These are phyloP conservation scores for Isoperla grammatica DNA, from an alignment of 2,888 invertebrate species.

Conservation along the genomic window DNA sequence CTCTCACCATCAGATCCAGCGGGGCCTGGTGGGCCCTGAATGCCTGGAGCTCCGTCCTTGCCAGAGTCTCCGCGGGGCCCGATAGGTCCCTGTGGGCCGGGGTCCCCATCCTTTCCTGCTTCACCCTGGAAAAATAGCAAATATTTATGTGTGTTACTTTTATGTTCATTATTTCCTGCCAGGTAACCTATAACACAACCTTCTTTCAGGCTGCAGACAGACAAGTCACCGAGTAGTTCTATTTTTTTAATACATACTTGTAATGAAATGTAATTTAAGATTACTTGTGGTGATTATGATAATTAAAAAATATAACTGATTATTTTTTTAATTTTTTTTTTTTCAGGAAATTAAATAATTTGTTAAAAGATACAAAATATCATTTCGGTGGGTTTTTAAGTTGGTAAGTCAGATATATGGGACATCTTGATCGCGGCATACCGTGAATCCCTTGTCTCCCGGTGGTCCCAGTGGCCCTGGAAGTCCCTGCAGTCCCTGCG, in stretches of 20 bases:
- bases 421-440: too few species aligned
- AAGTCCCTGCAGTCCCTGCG: conserved; percentile 71
- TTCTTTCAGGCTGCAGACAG: background rate
- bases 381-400: too few species aligned
- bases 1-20: conserved; percentile 67
- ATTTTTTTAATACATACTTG: background rate
- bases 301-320: too few species aligned
- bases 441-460: conserved; percentile 71
- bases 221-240: too few species aligned
- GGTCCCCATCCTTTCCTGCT: conserved; percentile 72
- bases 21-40: conserved; percentile 66
- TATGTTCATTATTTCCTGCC: background rate
- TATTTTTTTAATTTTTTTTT: too few species aligned
- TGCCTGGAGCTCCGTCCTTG: conserved; percentile 69
- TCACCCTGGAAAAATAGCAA: conserved; percentile 56
- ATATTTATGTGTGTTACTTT: too few species aligned
- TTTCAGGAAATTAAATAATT: too few species aligned
- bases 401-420: background rate
- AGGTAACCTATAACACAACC: background rate
- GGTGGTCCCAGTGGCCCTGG: conserved; percentile 70
- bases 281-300: too few species aligned
- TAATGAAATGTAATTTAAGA: too few species aligned
- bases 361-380: too few species aligned
- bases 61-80: conserved; percentile 78
- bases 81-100: conserved; percentile 64